phyloP scores from a whole-genome alignment of 2,113 vertebrate species.

The Myodes glareolus region DNA sequence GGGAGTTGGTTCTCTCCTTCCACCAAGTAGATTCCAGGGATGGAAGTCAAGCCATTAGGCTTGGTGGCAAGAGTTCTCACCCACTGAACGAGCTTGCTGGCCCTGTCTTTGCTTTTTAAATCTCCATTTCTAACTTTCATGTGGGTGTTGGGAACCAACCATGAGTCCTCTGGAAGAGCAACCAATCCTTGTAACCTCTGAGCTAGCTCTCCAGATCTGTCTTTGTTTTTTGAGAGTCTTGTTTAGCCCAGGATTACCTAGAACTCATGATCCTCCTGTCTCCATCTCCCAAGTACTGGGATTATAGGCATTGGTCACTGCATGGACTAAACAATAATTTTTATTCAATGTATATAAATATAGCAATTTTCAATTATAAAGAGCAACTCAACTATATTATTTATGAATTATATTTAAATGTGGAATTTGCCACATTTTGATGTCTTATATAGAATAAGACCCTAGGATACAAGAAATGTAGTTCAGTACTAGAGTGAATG shows the following conservation, averaged over 20 bases:
- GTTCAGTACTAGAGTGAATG: neutral
- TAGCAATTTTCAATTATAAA: conserved; percentile 17
- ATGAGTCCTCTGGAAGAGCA: too few species aligned
- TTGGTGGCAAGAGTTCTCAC: neutral
- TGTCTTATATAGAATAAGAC: neutral
- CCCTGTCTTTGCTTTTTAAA: neutral
- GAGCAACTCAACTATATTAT: neutral
- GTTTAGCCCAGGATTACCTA: neutral
- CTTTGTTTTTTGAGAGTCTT: neutral
- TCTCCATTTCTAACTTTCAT: neutral
- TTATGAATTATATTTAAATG: conserved; percentile 37
- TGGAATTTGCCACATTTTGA: conserved; percentile 8
- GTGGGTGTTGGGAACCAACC: too few species aligned
- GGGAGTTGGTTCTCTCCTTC: neutral
- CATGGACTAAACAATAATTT: neutral
- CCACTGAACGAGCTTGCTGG: neutral
- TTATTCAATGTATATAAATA: conserved; percentile 21
- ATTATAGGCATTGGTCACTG: neutral
- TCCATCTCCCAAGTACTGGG: neutral
- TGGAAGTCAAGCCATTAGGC: neutral
- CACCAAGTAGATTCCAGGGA: neutral
- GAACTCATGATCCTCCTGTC: neutral
- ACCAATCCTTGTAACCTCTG: neutral
- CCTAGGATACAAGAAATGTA: neutral
- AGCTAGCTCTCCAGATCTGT: neutral